Evolutionary conservation across 2,797 vertebrate species (phyloP), one percentile per base, ranked within the genome.

Genomic region (Macropus fuliginosus): DNA sequence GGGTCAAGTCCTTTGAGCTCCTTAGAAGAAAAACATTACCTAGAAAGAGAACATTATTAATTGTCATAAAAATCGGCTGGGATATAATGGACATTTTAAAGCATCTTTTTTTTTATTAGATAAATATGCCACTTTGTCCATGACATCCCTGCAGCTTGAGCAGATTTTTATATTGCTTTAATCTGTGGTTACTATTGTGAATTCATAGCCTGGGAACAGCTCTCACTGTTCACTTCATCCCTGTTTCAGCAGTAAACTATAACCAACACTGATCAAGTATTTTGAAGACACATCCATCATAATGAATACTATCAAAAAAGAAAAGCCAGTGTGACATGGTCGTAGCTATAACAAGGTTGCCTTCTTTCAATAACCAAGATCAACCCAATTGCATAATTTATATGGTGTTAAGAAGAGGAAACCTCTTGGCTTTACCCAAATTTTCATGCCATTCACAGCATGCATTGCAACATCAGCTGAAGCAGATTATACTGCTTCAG

Each of bases 401-500:
- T 14, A 10, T 91, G 34, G 93, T 87, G 57, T 91, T 5, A 54
- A n/a, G 46, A n/a, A 50, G 34, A 54, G 16, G 10, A 11, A 3
- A 93, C 81, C 57, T 74, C 18, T 0, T 0, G 3, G 50, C 28
- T 8, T 34, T 55, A 13, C 12, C 81, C 34, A 81, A 1, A 55
- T 52, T 54, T 29, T 57, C 21, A 40, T 27, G 5, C n/a, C 62
- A 90, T 4, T 31, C 27, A 14, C 27, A n/a, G 5, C 52, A 52
- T 90, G 24, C 0, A 0, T 89, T 54, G 12, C 13, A 91, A n/a
- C 31, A 87, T 40, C 9, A 14, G 52, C 5, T 0, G 0, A 3
- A 90, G 40, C 89, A 46, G 6, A 28, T 56, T n/a, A 12, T 34
- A 6, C 29, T n/a, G 34, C 21, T 18, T 46, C 24, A 93, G 56